Percentiles rank a stretch among this genome's conserved stretches.
phyloP scores from a whole-genome alignment of 2,113 vertebrate species.

The Nipponia nippon region DNA sequence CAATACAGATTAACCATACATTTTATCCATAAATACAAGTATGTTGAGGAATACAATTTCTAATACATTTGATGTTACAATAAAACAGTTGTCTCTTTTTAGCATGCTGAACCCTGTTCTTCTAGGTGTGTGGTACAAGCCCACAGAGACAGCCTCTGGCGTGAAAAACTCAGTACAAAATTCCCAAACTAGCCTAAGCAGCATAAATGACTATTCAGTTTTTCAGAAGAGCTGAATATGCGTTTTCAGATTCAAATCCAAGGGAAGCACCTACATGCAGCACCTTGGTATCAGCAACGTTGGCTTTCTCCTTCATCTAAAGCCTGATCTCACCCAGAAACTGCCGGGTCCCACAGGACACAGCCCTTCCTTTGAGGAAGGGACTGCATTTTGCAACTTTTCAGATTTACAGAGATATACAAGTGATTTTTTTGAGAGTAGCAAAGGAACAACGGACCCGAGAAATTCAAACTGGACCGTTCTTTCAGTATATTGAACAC shows the following conservation, averaged over 20 bases:
- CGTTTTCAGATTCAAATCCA: not conserved
- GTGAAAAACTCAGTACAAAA: not conserved
- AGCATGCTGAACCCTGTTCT: not conserved
- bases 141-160: not conserved
- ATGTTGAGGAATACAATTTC: not conserved
- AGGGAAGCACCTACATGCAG: not conserved
- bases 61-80: not conserved
- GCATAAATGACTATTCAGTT: not conserved
- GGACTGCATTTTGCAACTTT: not conserved
- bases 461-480: not conserved
- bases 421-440: not conserved
- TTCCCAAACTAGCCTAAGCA: not conserved
- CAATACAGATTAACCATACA: not conserved
- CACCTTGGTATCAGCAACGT: not conserved
- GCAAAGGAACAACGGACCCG: fast-evolving
- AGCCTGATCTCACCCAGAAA: not conserved
- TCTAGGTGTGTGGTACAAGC: not conserved
- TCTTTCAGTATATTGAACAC: not conserved
- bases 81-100: not conserved
- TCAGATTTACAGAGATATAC: not conserved
- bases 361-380: not conserved
- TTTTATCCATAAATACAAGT: not conserved
- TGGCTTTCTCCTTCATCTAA: not conserved
- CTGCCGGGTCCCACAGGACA: not conserved
- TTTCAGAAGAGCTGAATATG: not conserved